Conservation (phyloP, 2,113 vertebrate species). For the Ovis canadensis region DNA sequence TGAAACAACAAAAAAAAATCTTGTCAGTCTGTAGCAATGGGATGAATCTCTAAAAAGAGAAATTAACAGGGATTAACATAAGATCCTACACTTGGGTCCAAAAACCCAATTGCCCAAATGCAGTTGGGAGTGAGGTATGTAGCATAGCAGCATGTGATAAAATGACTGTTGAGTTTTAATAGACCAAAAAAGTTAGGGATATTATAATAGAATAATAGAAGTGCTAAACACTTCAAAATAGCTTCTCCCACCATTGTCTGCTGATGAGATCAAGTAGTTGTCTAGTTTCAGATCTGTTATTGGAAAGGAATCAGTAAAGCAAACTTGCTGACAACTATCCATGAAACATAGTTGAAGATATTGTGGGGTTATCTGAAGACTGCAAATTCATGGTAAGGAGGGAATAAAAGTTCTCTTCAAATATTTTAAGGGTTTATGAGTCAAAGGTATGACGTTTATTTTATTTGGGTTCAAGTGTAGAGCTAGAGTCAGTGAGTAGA, state of each 20-base stretch:
- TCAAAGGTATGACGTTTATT: background rate
- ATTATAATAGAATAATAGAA: conserved; percentile 53
- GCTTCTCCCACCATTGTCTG: background rate
- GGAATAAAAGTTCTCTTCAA: background rate
- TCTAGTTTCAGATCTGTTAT: background rate
- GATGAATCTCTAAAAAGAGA: conserved; percentile 75
- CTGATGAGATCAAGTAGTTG: background rate
- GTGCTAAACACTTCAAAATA: background rate
- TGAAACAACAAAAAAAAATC: conserved; percentile 76
- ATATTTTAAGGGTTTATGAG: background rate
- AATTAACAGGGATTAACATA: conserved; percentile 74
- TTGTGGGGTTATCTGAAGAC: background rate
- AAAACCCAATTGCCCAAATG: conserved; percentile 71
- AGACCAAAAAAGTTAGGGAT: conserved; percentile 47
- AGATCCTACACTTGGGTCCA: conserved; percentile 68
- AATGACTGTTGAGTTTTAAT: conserved; percentile 62
- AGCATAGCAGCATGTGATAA: conserved; percentile 32
- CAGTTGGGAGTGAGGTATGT: conserved; percentile 51
- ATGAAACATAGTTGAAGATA: background rate
- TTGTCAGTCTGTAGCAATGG: conserved; percentile 77
- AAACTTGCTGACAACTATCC: background rate
- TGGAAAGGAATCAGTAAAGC: background rate
- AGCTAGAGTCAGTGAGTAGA: background rate
- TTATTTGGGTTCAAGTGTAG: background rate
- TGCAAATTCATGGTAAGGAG: background rate